Base-by-base conservation (phyloP, 2,888 invertebrate genomes). In the Sminthurinus aureus region DNA sequence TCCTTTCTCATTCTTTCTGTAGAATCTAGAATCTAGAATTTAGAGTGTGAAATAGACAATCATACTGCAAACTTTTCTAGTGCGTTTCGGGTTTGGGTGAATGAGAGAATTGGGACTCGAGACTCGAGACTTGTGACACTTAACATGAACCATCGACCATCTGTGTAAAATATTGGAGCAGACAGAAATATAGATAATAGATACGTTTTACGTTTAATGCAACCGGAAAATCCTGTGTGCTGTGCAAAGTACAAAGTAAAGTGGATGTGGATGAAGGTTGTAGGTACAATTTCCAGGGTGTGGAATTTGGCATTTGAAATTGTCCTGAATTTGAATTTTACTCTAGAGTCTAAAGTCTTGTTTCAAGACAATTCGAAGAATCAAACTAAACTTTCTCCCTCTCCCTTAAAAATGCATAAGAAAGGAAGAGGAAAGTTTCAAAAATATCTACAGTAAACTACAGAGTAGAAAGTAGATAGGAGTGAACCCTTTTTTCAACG, bases 221-320 rank as follows among this genome's bases (percentile, higher is more conserved):
- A 64, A 64, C 1, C 22, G 67, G 15, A 12, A 20, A 67, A 20
- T 11, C 67, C n/a, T n/a, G n/a, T 11, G 22, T 67, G 9, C n/a
- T 11, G 22, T 67, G 9, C n/a, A 64, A 64, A 2, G 64, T 13
- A 64, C n/a, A n/a, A 13, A 4, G 67, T 11, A 67, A 3, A 20
- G 22, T 67, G n/a, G n/a, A n/a, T n/a, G n/a, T n/a, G n/a, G n/a
- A 22, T 20, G n/a, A 22, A 67, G 8, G 1, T 38, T 38, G 6
- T 38, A 38, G 3, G 1, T 38, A n/a, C 6, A 38, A 38, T 4
- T 64, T n/a, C 12, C n/a, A 67, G 67, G n/a, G 67, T 67, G 3
- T 20, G 24, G 24, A 69, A 69, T 71, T 24, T 26, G 71, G 9
- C n/a, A 82, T 38, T 81, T 82, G 82, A 82, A 82, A 24, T 38